Percentiles rank a stretch among this genome's conserved stretches.
These are phyloP conservation scores for Furcifer pardalis DNA, from an alignment of 2,797 vertebrate species.

Conservation along the genomic window DNA sequence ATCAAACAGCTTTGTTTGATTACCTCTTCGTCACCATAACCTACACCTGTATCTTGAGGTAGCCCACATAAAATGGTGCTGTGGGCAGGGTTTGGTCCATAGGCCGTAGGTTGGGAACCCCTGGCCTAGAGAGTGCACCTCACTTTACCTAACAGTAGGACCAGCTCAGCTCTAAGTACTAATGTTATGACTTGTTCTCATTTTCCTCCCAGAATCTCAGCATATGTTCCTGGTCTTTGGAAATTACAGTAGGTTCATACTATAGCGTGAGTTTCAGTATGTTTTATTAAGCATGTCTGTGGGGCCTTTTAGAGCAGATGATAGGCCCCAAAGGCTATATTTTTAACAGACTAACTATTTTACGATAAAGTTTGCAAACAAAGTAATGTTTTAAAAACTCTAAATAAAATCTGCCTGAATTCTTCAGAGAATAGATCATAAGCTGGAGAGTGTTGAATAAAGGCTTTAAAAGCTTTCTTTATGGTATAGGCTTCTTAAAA, in stretches of 20 bases:
- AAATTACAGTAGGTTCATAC: conserved; percentile 6
- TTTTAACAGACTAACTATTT: not conserved
- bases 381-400: not conserved
- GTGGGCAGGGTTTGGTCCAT: no score
- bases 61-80: no score
- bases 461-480: conserved; percentile 1
- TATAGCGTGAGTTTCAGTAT: not conserved
- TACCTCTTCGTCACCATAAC: not conserved
- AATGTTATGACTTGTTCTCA: not conserved
- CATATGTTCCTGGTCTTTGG: conserved; percentile 25
- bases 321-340: not conserved
- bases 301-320: not conserved
- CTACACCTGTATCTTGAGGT: not conserved
- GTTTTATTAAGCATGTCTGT: not conserved
- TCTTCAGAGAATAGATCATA: not conserved
- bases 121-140: no score
- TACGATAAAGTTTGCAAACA: not conserved
- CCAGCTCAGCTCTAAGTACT: not conserved
- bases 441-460: not conserved
- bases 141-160: not conserved
- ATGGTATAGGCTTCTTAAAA: not conserved
- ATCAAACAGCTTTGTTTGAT: not conserved
- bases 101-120: no score
- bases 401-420: not conserved
- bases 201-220: conserved; percentile 3